Evolutionary conservation across 2,113 vertebrate genomes (phyloP).

Genomic region (Heterochromis multidens): DNA sequence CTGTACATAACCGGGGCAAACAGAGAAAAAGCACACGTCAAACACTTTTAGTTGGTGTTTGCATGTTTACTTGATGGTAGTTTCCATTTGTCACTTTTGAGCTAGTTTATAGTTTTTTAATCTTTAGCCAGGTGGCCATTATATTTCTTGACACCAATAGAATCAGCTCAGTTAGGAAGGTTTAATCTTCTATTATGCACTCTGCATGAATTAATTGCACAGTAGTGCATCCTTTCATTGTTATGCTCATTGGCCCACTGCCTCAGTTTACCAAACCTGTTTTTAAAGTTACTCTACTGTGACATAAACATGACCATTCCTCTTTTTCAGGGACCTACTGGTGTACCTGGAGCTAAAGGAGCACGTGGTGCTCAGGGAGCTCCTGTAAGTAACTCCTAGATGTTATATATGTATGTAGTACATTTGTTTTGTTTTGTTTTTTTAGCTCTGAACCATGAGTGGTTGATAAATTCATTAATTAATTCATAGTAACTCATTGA

Average conservation of each 20-base stretch:
- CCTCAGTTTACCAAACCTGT: background rate
- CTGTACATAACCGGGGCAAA: background rate
- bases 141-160: background rate
- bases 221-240: background rate
- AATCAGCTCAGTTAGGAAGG: background rate
- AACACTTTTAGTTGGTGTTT: background rate
- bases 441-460: background rate
- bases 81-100: background rate
- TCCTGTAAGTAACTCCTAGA: slow-evolving; percentile 78
- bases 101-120: background rate
- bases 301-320: background rate
- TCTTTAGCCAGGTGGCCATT: background rate
- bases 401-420: background rate
- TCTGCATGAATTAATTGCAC: too few species aligned
- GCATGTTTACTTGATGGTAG: background rate
- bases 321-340: slow-evolving; percentile 86
- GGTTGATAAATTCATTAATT: background rate
- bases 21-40: rapidly evolving
- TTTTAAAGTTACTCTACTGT: background rate
- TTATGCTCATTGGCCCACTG: background rate
- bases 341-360: slow-evolving; percentile 91
- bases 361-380: slow-evolving; percentile 92
- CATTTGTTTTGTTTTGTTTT: background rate
- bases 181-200: background rate
- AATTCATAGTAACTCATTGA: background rate